phyloP scores from a whole-genome alignment of 2,888 invertebrate genomes.

The Linnaemya tessellans region DNA sequence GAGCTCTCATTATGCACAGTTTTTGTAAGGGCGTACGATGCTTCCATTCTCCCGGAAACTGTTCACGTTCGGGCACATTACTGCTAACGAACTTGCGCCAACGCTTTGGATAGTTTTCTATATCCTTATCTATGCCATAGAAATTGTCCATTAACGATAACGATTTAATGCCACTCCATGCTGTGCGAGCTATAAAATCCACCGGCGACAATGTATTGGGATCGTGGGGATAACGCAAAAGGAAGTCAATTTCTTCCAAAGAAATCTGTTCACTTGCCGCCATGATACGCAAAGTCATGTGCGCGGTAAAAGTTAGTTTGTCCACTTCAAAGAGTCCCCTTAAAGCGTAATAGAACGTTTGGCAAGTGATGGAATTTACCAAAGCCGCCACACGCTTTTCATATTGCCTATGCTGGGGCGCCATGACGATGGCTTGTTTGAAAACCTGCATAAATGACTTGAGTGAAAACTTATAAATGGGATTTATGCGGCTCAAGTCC shows the following conservation, averaged over 20 bases:
- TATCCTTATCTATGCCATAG: constrained; percentile 94
- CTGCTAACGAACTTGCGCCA: constrained; percentile 97
- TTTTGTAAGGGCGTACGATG: constrained; percentile 93
- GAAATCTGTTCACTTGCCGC: constrained; percentile 86
- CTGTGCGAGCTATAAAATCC: constrained; percentile 90
- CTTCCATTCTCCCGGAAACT: constrained; percentile 98
- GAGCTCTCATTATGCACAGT: constrained; percentile 94
- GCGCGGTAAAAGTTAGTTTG: constrained; percentile 95
- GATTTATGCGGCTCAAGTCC: constrained; percentile 95
- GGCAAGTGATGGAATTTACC: constrained; percentile 93
- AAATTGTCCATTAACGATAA: constrained; percentile 92
- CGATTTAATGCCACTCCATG: constrained; percentile 93
- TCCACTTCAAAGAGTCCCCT: constrained; percentile 96
- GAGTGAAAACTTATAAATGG: constrained; percentile 97
- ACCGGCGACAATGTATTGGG: constrained; percentile 89
- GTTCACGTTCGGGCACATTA: constrained; percentile 96
- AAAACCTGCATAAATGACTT: constrained; percentile 97
- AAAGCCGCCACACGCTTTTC: constrained; percentile 89
- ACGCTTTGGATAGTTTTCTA: constrained; percentile 94
- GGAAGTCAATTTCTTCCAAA: constrained; percentile 92
- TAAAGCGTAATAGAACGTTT: constrained; percentile 94
- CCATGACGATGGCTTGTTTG: constrained; percentile 90
- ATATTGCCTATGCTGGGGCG: constrained; percentile 88
- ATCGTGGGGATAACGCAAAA: constrained; percentile 92
- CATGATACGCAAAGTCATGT: constrained; percentile 90